Base-by-base conservation (phyloP, 2,113 vertebrate species). In the Ochotona curzoniae region DNA sequence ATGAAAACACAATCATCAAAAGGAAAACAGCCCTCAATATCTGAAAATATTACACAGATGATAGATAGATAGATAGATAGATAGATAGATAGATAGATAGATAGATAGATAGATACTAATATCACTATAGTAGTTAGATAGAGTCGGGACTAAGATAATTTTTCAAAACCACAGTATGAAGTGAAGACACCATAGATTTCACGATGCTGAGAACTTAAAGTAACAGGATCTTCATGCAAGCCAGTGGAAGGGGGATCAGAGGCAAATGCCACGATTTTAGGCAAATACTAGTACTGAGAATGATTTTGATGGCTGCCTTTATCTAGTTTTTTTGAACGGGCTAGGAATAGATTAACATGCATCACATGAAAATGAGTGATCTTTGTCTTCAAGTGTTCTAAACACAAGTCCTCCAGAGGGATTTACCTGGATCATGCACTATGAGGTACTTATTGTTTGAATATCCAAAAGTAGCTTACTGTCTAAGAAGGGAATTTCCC, bases 401-500 rank as follows among this genome's bases (percentile, higher is more conserved):
- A 44, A 54, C 89, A 8, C 20, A 84, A 90, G 70, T 67, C 35
- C 32, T 74, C 9, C 54, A 83, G 57, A 93, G 49, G 25, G 9
- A 85, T 28, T 67, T 12, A 70, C n/a, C 35, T 74, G 57, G 63
- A 78, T 18, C 5, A 7, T 51, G 32, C 15, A 54, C 57, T 89
- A n/a, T 86, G 57, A 91, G 44, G 47, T 5, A 38, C 17, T 44
- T 35, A 82, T 82, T 28, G 54, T 76, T 88, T 84, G 49, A 83
- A 74, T 91, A 89, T 23, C 74, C 76, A 61, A 71, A 94, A 69
- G 73, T 44, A 71, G 49, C 3, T 76, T 23, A 78, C 51, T 83
- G 47, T 83, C 85, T 75, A 67, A 80, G 57, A 90, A 84, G 35
- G 7, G 75, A 67, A 73, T 84, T 93, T 84, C 84, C 90, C 60